Conservation (phyloP, 2,797 vertebrate species). For the Gorsachius magnificus region DNA sequence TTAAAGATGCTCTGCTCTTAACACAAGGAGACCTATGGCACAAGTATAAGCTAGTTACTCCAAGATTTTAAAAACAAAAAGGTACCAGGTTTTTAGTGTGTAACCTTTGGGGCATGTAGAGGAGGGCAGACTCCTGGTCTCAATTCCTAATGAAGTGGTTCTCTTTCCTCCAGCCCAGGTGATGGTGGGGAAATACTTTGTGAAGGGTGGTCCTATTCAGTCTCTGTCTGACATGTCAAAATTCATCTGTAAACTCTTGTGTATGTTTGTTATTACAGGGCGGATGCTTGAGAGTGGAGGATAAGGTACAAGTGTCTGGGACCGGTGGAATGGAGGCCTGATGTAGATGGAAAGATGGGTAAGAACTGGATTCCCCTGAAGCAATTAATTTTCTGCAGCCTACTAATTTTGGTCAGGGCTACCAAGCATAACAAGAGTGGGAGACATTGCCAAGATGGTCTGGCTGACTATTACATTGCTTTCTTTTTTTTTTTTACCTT, state of each 20-base stretch:
- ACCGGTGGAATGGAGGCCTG: slow-evolving; percentile 53
- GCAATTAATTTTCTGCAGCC: not conserved
- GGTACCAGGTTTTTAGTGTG: not conserved
- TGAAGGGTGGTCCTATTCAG: not conserved
- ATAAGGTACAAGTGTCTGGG: slow-evolving; percentile 3
- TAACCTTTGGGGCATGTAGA: not conserved
- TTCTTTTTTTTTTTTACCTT: not conserved
- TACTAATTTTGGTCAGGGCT: not conserved
- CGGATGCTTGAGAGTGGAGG: slow-evolving; percentile 36
- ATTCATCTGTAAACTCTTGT: slow-evolving; percentile 7
- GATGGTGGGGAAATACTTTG: not conserved
- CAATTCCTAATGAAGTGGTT: not conserved
- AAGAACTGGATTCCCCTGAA: slow-evolving; percentile 15
- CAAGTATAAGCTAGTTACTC: not conserved
- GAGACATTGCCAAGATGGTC: not conserved
- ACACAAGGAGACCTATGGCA: not conserved
- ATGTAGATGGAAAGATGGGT: slow-evolving; percentile 72
- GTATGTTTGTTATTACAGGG: slow-evolving; percentile 44
- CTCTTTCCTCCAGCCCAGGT: not conserved
- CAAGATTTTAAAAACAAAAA: not conserved
- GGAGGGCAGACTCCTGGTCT: not conserved
- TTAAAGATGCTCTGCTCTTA: not conserved
- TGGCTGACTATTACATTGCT: not conserved
- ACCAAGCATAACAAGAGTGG: not conserved
- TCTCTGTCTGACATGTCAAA: not conserved